Evolutionary conservation across 2,888 invertebrate genomes (phyloP), one percentile per base, ranked within the genome.

Genomic region (Coelopa pilipes): DNA sequence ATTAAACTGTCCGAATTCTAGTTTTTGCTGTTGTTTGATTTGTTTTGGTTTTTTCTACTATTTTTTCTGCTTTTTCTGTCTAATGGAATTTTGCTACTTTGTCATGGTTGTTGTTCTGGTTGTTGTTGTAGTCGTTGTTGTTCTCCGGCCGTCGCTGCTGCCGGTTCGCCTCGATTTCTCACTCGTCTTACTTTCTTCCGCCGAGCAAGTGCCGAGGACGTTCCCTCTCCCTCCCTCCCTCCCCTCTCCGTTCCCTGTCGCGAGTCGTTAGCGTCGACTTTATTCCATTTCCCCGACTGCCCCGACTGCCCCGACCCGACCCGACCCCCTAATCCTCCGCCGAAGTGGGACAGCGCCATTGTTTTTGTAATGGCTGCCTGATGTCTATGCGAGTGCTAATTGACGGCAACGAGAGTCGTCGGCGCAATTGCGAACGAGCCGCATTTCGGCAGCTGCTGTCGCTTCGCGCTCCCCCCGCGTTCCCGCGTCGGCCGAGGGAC

Each of bases 191-290:
- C 60, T 70, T 34, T 34, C 34, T 34, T 34, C 19, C 45, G 69
- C 49, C 60, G 60, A 60, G 49, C 70, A 59, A 60, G 59, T 66
- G 49, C 21, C 49, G n/a, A 59, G 57, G 57, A 59, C 21, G 55
- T 59, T 63, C 46, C 46, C 24, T 59, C 21, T 59, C 34, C 7
- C 34, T 34, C 34, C 7, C 34, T 34, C 34, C 7, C 34, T 34
- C 34, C 34, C 34, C 7, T 34, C 34, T 34, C 34, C 7, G 4
- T 34, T 34, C 34, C 7, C 1, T 11, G 12, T 17, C 62, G n/a
- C 24, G 21, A 34, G 24, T 62, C 34, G 21, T 21, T 59, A 21
- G 17, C 24, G 13, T n/a, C 17, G 21, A 57, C n/a, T 13, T 59
- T 67, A 21, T 67, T 24, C 34, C n/a, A 19, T 34, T 45, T 15